Conservation (phyloP, 2,797 vertebrate genomes). For the Poecilia wingei region DNA sequence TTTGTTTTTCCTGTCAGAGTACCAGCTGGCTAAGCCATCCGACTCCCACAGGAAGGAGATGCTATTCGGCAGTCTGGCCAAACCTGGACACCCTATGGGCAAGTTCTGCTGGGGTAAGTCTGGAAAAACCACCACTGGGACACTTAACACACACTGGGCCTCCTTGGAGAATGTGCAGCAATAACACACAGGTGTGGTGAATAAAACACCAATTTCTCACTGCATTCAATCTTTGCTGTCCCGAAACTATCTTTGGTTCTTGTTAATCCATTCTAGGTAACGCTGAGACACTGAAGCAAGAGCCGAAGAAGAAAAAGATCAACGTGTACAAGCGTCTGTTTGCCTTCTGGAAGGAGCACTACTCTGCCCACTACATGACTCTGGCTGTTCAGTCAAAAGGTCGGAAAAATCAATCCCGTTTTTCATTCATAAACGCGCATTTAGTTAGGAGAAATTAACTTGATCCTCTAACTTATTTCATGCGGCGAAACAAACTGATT, state of each 20-base stretch:
- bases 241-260: conserved; percentile 35
- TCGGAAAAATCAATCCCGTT: conserved; percentile 57
- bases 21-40: conserved; percentile 93
- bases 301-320: conserved; percentile 91
- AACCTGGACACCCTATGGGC: conserved; percentile 94
- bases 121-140: conserved; percentile 60
- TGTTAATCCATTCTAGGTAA: conserved; percentile 82
- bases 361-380: conserved; percentile 97
- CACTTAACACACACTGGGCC: conserved; percentile 41
- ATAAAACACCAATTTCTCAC: conserved; percentile 28
- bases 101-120: conserved; percentile 97
- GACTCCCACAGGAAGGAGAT: conserved; percentile 97
- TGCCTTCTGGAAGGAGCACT: conserved; percentile 93
- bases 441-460: conserved; percentile 19
- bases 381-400: conserved; percentile 96
- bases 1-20: conserved; percentile 84
- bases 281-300: conserved; percentile 91
- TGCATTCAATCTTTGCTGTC: conserved; percentile 7
- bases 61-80: conserved; percentile 96
- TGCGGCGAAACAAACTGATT: conserved; percentile 25
- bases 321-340: conserved; percentile 90
- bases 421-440: conserved; percentile 5
- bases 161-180: conserved; percentile 55
- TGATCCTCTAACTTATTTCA: conserved; percentile 15
- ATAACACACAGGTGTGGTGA: conserved; percentile 51